Evolutionary conservation across 2,113 vertebrate species (phyloP).

Genomic region (Lucifuga dentata): DNA sequence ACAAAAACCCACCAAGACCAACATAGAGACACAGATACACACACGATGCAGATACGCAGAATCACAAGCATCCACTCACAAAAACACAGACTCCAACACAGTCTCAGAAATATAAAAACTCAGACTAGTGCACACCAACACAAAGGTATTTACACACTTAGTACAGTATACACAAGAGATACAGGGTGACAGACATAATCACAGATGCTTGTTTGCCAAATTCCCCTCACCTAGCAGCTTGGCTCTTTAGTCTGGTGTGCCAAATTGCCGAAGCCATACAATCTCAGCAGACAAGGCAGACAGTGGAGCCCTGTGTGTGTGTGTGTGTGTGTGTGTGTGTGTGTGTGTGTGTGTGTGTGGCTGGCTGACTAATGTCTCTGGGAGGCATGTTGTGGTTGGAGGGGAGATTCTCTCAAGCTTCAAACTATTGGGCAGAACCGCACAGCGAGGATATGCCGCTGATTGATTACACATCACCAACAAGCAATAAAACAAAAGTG

Average conservation of each 20-base stretch:
- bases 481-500: conserved; percentile 73
- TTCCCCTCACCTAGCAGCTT: conserved; percentile 78
- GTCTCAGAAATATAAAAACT: conserved; percentile 37
- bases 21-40: conserved; percentile 3
- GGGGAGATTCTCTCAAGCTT: conserved; percentile 70
- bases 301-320: conserved; percentile 47
- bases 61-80: conserved; percentile 2
- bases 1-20: conserved; percentile 2
- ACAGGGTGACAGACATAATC: conserved; percentile 72
- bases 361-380: conserved; percentile 72
- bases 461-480: conserved; percentile 75
- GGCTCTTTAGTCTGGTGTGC: conserved; percentile 68
- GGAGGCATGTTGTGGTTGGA: conserved; percentile 74
- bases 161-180: conserved; percentile 55
- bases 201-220: conserved; percentile 75
- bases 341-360: conserved; percentile 18
- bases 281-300: conserved; percentile 67
- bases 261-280: conserved; percentile 74
- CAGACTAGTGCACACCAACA: conserved; percentile 8
- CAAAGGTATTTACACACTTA: conserved; percentile 27
- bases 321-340: conserved; percentile 20
- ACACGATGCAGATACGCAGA: neutral
- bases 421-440: conserved; percentile 68
- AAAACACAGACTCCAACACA: conserved; percentile 5
- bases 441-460: conserved; percentile 66